Conservation (phyloP, 2,888 invertebrate species). For the Spialia ferax region DNA sequence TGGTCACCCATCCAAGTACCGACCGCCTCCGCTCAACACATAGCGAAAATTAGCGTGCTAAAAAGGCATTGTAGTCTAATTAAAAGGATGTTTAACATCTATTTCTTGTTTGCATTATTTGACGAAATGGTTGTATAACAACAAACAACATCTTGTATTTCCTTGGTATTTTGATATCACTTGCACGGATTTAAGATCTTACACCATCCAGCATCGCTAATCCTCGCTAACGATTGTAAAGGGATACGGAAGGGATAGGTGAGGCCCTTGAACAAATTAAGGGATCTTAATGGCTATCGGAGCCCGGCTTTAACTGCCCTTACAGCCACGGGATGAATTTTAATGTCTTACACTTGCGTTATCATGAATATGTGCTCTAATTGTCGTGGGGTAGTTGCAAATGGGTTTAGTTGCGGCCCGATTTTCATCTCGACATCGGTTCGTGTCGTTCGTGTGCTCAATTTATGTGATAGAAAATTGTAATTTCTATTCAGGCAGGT, state of each 20-base stretch:
- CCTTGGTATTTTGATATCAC: no score
- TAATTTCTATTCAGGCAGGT: no score
- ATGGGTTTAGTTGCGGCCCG: slow-evolving; percentile 14
- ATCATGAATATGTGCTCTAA: slow-evolving; percentile 37
- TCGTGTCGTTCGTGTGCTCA: neutral
- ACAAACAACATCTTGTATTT: no score
- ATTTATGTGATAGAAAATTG: slow-evolving; percentile 5
- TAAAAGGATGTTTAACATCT: no score
- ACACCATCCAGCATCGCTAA: slow-evolving; percentile 58
- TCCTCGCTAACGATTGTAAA: slow-evolving; percentile 75
- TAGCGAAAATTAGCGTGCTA: no score
- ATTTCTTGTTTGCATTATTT: no score
- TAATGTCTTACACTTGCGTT: slow-evolving; percentile 64
- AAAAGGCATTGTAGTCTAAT: no score
- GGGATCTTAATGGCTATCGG: slow-evolving; percentile 84
- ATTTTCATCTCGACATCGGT: slow-evolving; percentile 12
- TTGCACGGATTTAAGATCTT: neutral
- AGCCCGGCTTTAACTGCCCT: slow-evolving; percentile 74
- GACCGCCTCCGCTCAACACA: no score
- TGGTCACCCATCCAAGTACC: no score
- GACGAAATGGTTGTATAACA: no score
- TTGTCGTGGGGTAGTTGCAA: slow-evolving; percentile 30
- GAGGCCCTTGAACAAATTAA: slow-evolving; percentile 83
- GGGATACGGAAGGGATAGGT: slow-evolving; percentile 84
- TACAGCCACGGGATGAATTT: slow-evolving; percentile 79